Percentiles rank a stretch among this genome's conserved stretches.
Evolutionary conservation across 2,888 invertebrate species (phyloP).

Genomic region (Crepidodera aurea): DNA sequence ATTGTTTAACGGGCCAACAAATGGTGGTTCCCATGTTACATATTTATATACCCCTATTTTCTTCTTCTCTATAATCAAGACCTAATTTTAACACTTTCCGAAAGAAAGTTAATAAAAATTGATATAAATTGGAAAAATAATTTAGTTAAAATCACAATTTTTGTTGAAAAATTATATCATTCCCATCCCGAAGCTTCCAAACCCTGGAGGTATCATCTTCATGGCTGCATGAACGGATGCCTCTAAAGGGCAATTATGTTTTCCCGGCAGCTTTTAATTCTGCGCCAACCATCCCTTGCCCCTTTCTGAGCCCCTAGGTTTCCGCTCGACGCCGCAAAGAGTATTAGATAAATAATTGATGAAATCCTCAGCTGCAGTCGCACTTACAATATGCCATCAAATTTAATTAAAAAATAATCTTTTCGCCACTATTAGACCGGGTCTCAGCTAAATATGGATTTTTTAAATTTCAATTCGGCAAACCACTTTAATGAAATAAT

Average conservation of each 20-base stretch:
- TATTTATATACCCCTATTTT: no score
- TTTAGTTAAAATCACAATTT: constrained; percentile 2
- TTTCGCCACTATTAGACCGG: constrained; percentile 10
- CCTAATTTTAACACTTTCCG: no score
- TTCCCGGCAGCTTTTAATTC: constrained; percentile 58
- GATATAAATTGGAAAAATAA: not conserved
- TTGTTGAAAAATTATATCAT: constrained; percentile 15
- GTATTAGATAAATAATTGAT: constrained; percentile 57
- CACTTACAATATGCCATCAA: constrained; percentile 47
- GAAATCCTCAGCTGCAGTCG: constrained; percentile 53
- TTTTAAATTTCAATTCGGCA: not conserved
- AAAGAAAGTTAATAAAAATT: not conserved
- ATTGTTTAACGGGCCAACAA: no score
- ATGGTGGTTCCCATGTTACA: no score
- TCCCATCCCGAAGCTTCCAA: constrained; percentile 10
- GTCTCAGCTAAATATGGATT: constrained; percentile 1
- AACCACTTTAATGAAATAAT: not conserved
- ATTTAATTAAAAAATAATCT: constrained; percentile 35
- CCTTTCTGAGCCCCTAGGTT: constrained; percentile 36
- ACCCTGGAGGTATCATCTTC: constrained; percentile 30
- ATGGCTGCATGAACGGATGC: constrained; percentile 40
- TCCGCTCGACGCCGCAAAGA: constrained; percentile 38
- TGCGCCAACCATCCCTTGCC: constrained; percentile 35
- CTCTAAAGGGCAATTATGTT: constrained; percentile 57
- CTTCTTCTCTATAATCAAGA: no score